These are phyloP conservation scores for Linnaemya tessellans DNA, from an alignment of 2,888 invertebrate species.

Conservation along the genomic window DNA sequence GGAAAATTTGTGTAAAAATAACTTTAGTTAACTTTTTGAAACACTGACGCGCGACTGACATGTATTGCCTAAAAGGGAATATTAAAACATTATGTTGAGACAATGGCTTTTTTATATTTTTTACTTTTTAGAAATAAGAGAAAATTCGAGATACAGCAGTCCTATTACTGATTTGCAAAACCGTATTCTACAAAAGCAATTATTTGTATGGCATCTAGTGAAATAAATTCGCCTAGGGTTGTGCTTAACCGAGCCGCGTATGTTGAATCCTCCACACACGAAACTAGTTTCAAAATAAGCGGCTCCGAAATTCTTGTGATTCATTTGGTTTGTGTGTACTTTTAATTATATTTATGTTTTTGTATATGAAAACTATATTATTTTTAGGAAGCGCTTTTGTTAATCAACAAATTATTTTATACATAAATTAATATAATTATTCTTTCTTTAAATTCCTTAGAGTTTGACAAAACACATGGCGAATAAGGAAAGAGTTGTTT, in stretches of 20 bases:
- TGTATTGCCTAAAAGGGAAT: too few species aligned
- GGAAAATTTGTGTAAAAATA: too few species aligned
- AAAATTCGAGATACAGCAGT: too few species aligned
- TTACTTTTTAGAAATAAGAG: too few species aligned
- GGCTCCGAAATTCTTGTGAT: not conserved
- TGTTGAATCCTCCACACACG: not conserved
- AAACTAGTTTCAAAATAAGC: not conserved
- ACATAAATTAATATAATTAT: constrained; percentile 51
- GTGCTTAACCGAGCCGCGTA: not conserved
- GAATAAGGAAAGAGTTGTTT: constrained; percentile 1
- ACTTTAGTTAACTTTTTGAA: too few species aligned
- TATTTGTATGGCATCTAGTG: too few species aligned
- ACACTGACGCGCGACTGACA: too few species aligned
- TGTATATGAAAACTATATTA: constrained; percentile 48
- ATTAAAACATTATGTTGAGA: too few species aligned
- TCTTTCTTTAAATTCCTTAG: constrained; percentile 23
- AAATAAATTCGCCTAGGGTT: not conserved
- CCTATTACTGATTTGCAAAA: too few species aligned
- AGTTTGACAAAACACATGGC: constrained; percentile 18
- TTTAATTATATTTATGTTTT: constrained; percentile 31
- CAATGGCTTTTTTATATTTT: not conserved
- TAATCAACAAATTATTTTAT: constrained; percentile 67
- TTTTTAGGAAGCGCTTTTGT: constrained; percentile 71
- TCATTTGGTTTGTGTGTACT: constrained; percentile 2
- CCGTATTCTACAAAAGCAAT: too few species aligned